Base-by-base conservation (phyloP, 2,888 invertebrate genomes). In the Empis livida region DNA sequence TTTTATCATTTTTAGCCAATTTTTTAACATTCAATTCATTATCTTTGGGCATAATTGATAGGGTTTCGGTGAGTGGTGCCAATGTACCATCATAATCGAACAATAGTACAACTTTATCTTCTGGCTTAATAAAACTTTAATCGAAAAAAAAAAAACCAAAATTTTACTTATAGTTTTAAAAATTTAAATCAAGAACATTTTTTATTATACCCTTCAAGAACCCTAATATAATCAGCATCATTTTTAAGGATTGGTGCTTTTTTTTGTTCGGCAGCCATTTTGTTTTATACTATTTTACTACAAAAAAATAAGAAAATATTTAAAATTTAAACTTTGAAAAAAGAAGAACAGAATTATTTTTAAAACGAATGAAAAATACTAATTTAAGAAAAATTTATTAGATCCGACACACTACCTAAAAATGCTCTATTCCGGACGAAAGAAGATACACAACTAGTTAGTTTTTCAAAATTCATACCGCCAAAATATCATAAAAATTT, bases 51-150 rank as follows among this genome's bases (percentile, higher is more conserved):
- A 68, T 68, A n/a, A 64, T 58, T n/a, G 67, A 67, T 41, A 68
- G 55, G 66, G 83, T 82, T 31, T 82, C 79, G 35, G 82, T 82
- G 43, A 85, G 76, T 3, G 83, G 83, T 5, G 84, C 82, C 54
- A 85, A 66, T 32, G 84, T 85, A 52, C 84, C 84, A 65, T 85
- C 84, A 61, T 82, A 85, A 61, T 85, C 84, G 61, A 84, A 66
- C 16, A 84, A 62, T 38, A 85, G 67, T 1, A 81, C 84, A 57
- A 84, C 65, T 64, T 83, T 80, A 61, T 82, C 78, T 20, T 76
- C 74, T 44, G 78, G 75, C 48, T 80, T 78, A 56, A 83, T 62
- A 55, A 67, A 68, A 53, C 68, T 68, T 39, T 38, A 8, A 47
- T 39, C 46, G 15, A 32, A 48, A 13, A 49, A 10, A 20, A 42